Evolutionary conservation across 2,113 vertebrate genomes (phyloP).

Genomic region (Esox niger): DNA sequence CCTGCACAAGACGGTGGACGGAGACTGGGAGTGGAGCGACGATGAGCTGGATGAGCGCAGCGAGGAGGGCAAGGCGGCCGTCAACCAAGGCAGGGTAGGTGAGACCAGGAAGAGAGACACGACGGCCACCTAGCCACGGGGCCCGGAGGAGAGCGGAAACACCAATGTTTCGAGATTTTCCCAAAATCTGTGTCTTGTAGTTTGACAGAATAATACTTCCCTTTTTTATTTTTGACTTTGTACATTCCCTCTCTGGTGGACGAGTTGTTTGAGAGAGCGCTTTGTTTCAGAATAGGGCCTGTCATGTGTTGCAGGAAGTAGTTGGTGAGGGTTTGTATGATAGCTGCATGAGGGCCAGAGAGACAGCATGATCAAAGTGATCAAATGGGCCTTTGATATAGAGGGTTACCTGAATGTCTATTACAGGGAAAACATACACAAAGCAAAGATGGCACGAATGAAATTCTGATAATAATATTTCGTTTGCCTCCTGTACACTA

Average conservation of each 20-base stretch:
- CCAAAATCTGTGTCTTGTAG: neutral
- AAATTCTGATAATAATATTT: constrained; percentile 28
- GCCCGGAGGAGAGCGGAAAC: neutral
- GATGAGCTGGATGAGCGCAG: constrained; percentile 94
- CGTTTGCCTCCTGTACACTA: constrained; percentile 27
- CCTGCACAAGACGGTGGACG: constrained; percentile 96
- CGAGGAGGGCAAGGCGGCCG: constrained; percentile 89
- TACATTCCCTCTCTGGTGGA: constrained; percentile 30
- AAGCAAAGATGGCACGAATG: constrained; percentile 36
- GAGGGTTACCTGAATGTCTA: constrained; percentile 25
- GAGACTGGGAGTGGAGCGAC: constrained; percentile 99
- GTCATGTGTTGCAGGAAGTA: constrained; percentile 28
- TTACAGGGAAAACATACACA: constrained; percentile 42
- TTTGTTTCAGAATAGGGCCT: constrained; percentile 14
- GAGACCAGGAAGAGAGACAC: neutral
- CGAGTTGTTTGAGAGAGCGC: neutral
- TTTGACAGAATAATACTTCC: constrained; percentile 11
- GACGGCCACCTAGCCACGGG: too few species aligned
- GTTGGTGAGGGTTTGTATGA: constrained; percentile 52
- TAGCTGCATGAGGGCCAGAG: constrained; percentile 34
- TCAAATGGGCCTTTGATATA: constrained; percentile 46
- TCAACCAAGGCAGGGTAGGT: constrained; percentile 90
- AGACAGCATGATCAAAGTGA: constrained; percentile 36
- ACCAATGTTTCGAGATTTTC: neutral
- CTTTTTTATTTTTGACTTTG: constrained; percentile 28